Conservation (phyloP, 2,888 invertebrate species). For the Andrena camellia region DNA sequence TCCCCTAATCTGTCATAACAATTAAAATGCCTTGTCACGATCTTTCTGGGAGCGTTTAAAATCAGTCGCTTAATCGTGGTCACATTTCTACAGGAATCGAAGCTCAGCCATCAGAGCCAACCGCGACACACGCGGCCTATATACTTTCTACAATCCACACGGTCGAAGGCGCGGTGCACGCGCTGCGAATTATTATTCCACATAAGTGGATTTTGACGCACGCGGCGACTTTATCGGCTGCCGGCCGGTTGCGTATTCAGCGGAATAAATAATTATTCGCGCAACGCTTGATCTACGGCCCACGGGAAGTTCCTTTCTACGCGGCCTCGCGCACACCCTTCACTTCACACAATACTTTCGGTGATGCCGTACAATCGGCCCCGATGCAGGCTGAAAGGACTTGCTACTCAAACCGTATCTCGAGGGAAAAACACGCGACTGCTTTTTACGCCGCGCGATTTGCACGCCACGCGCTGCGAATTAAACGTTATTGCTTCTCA, state of each 20-base stretch:
- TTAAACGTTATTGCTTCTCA: background rate
- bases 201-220: conserved; percentile 35
- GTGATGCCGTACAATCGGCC: conserved; percentile 46
- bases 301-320: conserved; percentile 77
- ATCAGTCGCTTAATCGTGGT: background rate
- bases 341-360: conserved; percentile 74
- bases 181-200: conserved; percentile 31
- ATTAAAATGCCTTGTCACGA: too few species aligned
- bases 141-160: background rate
- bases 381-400: conserved; percentile 29
- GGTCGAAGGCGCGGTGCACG: background rate
- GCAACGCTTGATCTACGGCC: conserved; percentile 74
- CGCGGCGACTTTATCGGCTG: conserved; percentile 31
- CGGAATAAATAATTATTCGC: conserved; percentile 75
- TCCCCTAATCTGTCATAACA: too few species aligned
- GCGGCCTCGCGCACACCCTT: conserved; percentile 72
- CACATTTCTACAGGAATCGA: background rate
- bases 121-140: background rate
- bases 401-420: conserved; percentile 19
- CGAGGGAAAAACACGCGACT: background rate
- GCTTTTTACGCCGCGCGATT: background rate
- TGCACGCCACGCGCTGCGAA: background rate
- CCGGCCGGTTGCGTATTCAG: conserved; percentile 59
- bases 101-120: background rate
- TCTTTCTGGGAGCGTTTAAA: too few species aligned